Base-by-base conservation (phyloP, 1,140 invertebrate genomes). In the Musca vetustissima region DNA sequence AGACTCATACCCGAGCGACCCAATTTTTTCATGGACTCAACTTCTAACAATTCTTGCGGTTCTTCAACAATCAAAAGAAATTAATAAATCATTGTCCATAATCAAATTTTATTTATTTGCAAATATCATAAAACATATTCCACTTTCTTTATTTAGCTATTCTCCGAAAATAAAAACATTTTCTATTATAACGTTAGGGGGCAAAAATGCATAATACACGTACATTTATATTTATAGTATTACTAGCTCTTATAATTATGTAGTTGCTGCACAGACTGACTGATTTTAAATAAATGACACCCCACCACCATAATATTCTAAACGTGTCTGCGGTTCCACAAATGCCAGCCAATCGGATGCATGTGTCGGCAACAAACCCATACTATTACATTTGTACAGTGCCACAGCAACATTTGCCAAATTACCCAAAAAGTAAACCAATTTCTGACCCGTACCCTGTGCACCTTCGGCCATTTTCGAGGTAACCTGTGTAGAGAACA, bases 281-380 rank as follows among this genome's bases (percentile, higher is more conserved):
- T n/a, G n/a, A n/a, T n/a, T 70, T 73, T 80, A 80, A 69, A 78
- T 80, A 75, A 94, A 88, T 59, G 89, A 86, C 69, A 94, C 80
- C 68, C 95, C 94, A 67, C 94, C 95, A 47, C 93, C 93, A 74
- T 92, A 92, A 85, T 92, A 94, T 84, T 97, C 95, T 68, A 94
- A 85, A 81, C 92, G 88, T 72, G 89, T 88, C 83, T 94, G 93
- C 8, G 96, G 93, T 82, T 98, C 93, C 36, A 97, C 93, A 87
- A 99, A 99, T 49, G 97, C 97, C 43, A 99, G 84, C 98, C 98
- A 99, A 85, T 99, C 98, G 36, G 97, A 98, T 8, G 96, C 90
- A 85, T 99, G 96, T 55, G 96, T 98, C 17, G 98, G 98, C 25
- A 99, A 84, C 17, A 99, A 83, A 14, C 98, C 98, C 97, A 99